A percentile compares a stretch with the other conserved stretches of the same genome.
Conservation (phyloP, 1,140 invertebrate species). For the Oncopodura yosiiana region DNA sequence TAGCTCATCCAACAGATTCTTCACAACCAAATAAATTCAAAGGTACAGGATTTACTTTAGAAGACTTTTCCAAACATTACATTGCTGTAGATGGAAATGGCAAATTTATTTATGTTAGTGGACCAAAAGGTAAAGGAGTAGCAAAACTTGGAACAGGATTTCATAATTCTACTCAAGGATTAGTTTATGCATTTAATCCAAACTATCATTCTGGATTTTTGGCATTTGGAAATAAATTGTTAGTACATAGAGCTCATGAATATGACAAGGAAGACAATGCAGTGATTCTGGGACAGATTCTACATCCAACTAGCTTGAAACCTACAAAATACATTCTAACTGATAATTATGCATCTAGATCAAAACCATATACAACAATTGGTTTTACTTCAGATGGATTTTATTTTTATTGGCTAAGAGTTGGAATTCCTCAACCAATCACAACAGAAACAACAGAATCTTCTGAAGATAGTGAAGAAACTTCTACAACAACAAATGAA, state of each 20-base stretch:
- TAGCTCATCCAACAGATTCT: too few species aligned
- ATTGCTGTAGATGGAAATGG: constrained; percentile 39
- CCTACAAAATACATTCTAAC: constrained; percentile 36
- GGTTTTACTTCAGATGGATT: constrained; percentile 36
- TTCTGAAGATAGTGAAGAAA: too few species aligned
- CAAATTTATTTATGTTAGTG: constrained; percentile 41
- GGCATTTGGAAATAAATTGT: constrained; percentile 35
- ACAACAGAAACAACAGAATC: too few species aligned
- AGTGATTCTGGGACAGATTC: too few species aligned
- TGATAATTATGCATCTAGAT: constrained; percentile 32
- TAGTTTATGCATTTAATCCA: constrained; percentile 39
- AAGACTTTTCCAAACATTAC: too few species aligned
- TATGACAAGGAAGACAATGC: too few species aligned
- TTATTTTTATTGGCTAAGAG: too few species aligned
- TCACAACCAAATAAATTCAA: constrained; percentile 3
- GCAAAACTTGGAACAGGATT: constrained; percentile 41
- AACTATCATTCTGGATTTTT: constrained; percentile 36
- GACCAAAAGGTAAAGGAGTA: constrained; percentile 38
- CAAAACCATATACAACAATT: constrained; percentile 37
- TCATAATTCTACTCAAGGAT: constrained; percentile 41
- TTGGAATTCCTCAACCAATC: too few species aligned
- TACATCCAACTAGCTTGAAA: constrained; percentile 34
- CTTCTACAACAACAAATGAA: too few species aligned
- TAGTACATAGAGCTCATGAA: too few species aligned
- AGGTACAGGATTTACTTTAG: too few species aligned